Evolutionary conservation across 2,888 invertebrate species (phyloP), one percentile per base, ranked within the genome.

Genomic region (Tetragnatha montana): DNA sequence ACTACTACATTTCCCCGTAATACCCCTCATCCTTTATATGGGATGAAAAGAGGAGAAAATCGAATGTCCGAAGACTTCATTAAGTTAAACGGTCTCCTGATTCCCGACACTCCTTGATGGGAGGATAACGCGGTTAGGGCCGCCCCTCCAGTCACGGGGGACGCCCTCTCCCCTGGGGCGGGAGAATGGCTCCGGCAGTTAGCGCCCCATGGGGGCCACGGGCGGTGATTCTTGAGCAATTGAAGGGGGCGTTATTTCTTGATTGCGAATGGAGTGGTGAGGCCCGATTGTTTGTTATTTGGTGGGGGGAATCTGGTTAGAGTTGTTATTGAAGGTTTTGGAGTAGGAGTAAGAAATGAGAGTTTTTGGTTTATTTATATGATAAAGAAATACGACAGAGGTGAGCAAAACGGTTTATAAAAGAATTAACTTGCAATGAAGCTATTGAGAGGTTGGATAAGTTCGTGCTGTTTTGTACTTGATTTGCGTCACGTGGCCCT

Each of bases 51-150:
- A 12, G 49, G 21, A 35, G 10, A 47, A 73, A 73, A 81, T 73
- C 81, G 49, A 49, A 35, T 49, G 49, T 22, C n/a, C 71, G 21
- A 22, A 81, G 22, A 81, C 14, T 21, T 6, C n/a, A 85, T 85
- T 85, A 85, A 71, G 69, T 79, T 85, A 85, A 85, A 79, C 78
- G 85, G 60, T 70, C 79, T 79, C 78, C 70, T 60, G 79, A 85
- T 79, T 85, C 75, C 50, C 35, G 35, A 10, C 85, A 35, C 14
- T 22, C 49, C 14, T 68, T 69, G 76, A 75, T 84, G 70, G n/a
- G 70, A n/a, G 19, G 50, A 14, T 70, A 85, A 85, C 71, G 17
- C 78, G 51, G 78, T 85, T 78, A 76, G 14, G 35, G 76, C 47
- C 78, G 6, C 60, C 17, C 60, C 70, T n/a, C 78, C 78, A 85